These are phyloP conservation scores for Tapirus terrestris DNA, from an alignment of 2,113 vertebrate genomes.

Conservation along the genomic window DNA sequence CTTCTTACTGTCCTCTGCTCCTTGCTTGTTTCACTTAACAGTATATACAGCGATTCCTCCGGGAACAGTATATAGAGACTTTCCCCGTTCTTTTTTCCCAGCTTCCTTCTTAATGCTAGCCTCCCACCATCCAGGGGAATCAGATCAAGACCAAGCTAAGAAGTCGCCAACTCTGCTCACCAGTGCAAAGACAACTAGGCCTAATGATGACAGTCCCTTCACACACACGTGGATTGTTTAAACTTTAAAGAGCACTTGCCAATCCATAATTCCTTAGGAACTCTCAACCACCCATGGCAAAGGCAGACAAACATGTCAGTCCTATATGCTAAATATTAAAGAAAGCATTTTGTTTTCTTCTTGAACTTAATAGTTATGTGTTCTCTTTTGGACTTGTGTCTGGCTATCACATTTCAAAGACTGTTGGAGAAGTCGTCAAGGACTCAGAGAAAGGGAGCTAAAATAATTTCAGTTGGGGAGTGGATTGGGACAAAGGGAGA, in stretches of 20 bases:
- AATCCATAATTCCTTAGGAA: background rate
- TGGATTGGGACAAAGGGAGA: background rate
- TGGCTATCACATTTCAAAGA: background rate
- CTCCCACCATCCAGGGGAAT: background rate
- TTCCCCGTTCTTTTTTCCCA: background rate
- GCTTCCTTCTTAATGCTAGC: background rate
- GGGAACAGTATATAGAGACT: background rate
- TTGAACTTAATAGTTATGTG: background rate
- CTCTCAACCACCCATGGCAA: background rate
- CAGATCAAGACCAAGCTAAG: background rate
- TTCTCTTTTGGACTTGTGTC: background rate
- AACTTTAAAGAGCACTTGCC: background rate
- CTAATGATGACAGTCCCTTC: background rate
- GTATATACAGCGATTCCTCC: background rate
- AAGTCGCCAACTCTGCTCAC: background rate
- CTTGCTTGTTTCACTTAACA: background rate
- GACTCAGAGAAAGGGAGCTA: background rate
- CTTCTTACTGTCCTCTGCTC: background rate
- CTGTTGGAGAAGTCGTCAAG: background rate
- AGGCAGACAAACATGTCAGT: background rate
- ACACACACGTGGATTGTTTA: background rate
- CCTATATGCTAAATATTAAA: background rate
- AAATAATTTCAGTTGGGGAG: background rate
- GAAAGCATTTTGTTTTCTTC: background rate
- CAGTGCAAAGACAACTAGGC: background rate